Evolutionary conservation across 2,113 vertebrate genomes (phyloP).

Genomic region (Oceanodroma tethys): DNA sequence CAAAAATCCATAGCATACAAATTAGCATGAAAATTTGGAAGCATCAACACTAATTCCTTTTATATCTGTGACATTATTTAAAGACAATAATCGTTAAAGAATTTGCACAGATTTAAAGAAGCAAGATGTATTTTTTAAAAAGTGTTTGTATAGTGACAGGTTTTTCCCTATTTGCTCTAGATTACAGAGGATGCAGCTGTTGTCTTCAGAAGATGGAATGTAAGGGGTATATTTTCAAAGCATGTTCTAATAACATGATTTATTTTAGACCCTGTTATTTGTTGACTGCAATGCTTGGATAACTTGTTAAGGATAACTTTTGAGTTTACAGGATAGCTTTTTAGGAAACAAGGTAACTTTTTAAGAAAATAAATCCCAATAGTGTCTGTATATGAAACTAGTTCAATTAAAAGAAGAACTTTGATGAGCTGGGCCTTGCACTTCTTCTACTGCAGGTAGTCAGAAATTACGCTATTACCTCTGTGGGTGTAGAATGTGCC

Average conservation of each 20-base stretch:
- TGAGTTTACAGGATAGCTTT: neutral
- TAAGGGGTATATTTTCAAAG: neutral
- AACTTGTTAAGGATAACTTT: neutral
- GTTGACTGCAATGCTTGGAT: neutral
- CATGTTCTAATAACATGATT: neutral
- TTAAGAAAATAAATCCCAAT: neutral
- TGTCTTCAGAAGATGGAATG: neutral
- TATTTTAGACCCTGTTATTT: neutral
- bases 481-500: neutral
- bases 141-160: neutral
- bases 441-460: neutral
- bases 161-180: neutral
- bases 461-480: neutral
- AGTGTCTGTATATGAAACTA: neutral
- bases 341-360: neutral
- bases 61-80: slow-evolving; percentile 62
- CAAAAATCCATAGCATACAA: slow-evolving; percentile 44
- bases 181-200: slow-evolving; percentile 16
- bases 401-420: neutral
- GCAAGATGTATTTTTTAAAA: neutral
- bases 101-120: slow-evolving; percentile 41
- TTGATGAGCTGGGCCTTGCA: neutral
- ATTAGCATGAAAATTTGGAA: slow-evolving; percentile 63
- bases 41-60: slow-evolving; percentile 44
- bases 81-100: slow-evolving; percentile 42